Percentiles rank a stretch among this genome's conserved stretches.
Evolutionary conservation across 2,797 vertebrate species (phyloP).

Genomic region (Silurus lanzhouensis): DNA sequence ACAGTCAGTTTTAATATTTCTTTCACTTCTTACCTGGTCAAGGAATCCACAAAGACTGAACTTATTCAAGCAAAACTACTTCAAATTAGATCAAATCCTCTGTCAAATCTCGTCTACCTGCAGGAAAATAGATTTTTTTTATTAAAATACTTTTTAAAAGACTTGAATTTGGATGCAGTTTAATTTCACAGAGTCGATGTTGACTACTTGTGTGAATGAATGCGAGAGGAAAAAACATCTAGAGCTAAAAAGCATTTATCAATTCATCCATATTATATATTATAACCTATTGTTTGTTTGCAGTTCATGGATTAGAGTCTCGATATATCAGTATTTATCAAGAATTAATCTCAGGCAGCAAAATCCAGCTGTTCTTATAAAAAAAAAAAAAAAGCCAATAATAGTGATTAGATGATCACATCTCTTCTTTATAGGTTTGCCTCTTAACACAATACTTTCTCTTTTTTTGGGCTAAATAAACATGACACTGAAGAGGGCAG

Average conservation of each 20-base stretch:
- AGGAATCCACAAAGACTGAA: neutral
- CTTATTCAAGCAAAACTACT: no score
- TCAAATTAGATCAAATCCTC: no score
- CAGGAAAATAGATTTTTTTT: no score
- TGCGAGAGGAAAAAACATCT: neutral
- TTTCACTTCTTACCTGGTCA: neutral
- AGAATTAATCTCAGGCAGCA: neutral
- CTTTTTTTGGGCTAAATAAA: neutral
- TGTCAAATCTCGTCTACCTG: no score
- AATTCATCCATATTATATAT: neutral
- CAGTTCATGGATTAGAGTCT: neutral
- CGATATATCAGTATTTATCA: neutral
- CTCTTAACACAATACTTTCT: neutral
- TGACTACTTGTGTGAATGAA: neutral
- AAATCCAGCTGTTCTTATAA: neutral
- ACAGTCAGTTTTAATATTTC: neutral
- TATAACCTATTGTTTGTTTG: neutral
- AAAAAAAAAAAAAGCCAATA: neutral
- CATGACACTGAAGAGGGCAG: neutral
- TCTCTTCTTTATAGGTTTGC: neutral
- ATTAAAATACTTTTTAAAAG: no score
- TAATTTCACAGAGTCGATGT: neutral
- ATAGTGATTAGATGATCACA: neutral
- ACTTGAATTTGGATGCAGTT: no score
- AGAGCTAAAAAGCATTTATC: neutral